A percentile compares a stretch with the other conserved stretches of the same genome.
Conservation (phyloP, 1,140 invertebrate genomes). For the Drosophila mojavensis region DNA sequence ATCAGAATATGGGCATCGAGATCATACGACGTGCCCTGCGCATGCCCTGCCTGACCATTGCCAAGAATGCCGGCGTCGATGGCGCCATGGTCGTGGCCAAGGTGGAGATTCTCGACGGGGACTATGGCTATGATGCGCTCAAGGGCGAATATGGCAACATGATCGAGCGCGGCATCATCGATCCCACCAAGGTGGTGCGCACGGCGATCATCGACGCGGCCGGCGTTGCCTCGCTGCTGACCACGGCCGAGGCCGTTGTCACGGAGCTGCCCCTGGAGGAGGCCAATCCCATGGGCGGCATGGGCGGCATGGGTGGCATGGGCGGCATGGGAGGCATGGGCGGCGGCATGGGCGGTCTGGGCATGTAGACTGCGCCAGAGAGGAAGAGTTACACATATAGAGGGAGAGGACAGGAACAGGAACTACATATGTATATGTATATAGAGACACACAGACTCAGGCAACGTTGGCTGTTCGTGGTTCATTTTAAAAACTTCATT, state of each 20-base stretch:
- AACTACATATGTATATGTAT: no score
- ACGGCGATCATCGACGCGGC: conserved; percentile 99
- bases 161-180: conserved; percentile 98
- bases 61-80: conserved; percentile 98
- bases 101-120: conserved; percentile 89
- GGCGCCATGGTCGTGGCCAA: conserved; percentile 97
- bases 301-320: conserved; percentile 44
- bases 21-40: conserved; percentile 96
- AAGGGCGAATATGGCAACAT: conserved; percentile 98
- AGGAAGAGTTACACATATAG: not conserved
- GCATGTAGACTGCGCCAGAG: conserved; percentile 18
- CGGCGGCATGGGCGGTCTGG: conserved; percentile 13
- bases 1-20: conserved; percentile 93
- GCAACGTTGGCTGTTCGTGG: no score
- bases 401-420: no score
- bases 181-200: conserved; percentile 99
- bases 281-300: conserved; percentile 84
- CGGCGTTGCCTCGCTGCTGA: conserved; percentile 97
- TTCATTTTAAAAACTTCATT: no score
- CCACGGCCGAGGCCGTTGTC: conserved; percentile 98
- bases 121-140: conserved; percentile 97
- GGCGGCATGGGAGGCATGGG: conserved; percentile 18
- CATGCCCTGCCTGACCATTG: conserved; percentile 97
- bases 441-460: no score
- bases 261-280: conserved; percentile 98